Evolutionary conservation across 2,113 vertebrate species (phyloP).

Genomic region (Antigone vipio): DNA sequence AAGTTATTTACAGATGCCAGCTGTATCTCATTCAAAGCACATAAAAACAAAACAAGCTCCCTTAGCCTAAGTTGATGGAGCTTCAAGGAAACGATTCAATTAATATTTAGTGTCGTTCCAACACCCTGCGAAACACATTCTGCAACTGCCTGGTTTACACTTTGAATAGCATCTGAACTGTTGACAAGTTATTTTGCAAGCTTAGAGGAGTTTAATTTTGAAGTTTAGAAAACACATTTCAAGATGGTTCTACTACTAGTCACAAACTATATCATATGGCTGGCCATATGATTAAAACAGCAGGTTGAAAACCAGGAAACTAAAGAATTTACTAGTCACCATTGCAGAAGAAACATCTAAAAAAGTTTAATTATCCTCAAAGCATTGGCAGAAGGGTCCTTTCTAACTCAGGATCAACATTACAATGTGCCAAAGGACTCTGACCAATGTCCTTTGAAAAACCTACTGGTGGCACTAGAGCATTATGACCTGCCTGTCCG

Average conservation of each 20-base stretch:
- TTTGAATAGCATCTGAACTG: neutral
- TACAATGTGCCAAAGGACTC: neutral
- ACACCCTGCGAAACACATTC: neutral
- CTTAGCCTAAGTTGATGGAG: accelerated
- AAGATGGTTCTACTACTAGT: neutral
- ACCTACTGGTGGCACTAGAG: neutral
- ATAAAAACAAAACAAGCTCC: neutral
- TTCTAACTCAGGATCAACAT: neutral
- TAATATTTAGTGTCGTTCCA: neutral
- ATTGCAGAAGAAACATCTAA: neutral
- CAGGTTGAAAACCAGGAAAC: neutral
- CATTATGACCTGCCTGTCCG: neutral
- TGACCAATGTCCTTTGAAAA: neutral
- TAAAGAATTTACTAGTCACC: neutral
- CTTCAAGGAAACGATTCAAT: neutral
- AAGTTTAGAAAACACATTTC: neutral
- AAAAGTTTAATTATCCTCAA: neutral
- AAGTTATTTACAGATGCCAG: neutral
- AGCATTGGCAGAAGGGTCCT: neutral
- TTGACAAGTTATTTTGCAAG: neutral
- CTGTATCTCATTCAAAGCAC: neutral
- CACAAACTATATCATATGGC: neutral
- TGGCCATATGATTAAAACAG: neutral
- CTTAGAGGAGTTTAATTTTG: neutral
- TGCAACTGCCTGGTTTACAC: neutral